These are phyloP conservation scores for Proisotoma minuta DNA, from an alignment of 2,888 invertebrate genomes.

Conservation along the genomic window DNA sequence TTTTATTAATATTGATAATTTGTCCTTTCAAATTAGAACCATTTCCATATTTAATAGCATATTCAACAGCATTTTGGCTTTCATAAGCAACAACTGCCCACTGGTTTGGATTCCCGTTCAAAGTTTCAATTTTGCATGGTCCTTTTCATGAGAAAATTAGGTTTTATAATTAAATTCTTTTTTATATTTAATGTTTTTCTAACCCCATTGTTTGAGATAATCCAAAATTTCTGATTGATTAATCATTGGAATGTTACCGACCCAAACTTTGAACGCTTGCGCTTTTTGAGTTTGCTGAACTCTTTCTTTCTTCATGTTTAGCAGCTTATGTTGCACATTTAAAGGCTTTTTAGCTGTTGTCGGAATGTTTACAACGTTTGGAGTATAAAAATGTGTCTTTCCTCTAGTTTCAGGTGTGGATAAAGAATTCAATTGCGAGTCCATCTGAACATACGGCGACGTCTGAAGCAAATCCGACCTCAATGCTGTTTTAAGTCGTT, in stretches of 20 bases:
- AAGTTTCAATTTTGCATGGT: neutral
- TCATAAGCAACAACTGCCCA: conserved; percentile 1
- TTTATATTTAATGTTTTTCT: neutral
- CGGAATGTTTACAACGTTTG: too few relatives aligned
- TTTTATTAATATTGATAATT: neutral
- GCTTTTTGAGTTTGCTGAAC: too few relatives aligned
- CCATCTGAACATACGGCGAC: neutral
- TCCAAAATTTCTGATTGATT: neutral
- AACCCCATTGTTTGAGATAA: neutral
- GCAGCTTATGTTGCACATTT: too few relatives aligned
- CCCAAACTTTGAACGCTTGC: neutral
- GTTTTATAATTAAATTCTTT: too few relatives aligned
- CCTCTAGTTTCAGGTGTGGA: too few relatives aligned
- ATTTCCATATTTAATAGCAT: conserved; percentile 1
- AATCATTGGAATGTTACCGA: neutral
- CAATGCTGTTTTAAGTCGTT: neutral
- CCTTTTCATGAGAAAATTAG: neutral
- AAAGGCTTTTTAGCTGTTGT: too few relatives aligned
- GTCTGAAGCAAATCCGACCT: neutral
- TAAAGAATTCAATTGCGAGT: neutral
- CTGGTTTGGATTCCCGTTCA: neutral
- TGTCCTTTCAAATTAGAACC: neutral
- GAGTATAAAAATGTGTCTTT: too few relatives aligned
- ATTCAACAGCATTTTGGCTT: neutral
- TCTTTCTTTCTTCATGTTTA: too few relatives aligned